Conservation (phyloP, 2,113 vertebrate genomes). For the Erpornis zantholeuca region DNA sequence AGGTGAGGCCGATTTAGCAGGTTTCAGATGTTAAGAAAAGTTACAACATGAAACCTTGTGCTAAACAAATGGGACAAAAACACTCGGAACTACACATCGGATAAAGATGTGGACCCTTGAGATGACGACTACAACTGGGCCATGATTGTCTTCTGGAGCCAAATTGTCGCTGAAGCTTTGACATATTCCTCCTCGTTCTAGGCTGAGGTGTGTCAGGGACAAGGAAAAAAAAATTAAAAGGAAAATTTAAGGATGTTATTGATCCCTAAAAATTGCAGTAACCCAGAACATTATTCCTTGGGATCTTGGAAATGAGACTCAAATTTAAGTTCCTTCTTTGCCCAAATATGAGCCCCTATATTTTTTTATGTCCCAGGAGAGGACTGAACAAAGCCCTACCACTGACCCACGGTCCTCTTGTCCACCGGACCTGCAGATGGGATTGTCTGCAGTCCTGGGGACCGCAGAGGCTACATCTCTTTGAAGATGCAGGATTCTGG, state of each 20-base stretch:
- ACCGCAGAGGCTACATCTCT: background rate
- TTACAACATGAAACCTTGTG: background rate
- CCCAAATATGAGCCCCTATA: background rate
- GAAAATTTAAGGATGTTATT: background rate
- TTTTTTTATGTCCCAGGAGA: background rate
- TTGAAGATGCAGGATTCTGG: background rate
- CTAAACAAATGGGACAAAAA: background rate
- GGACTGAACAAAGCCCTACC: background rate
- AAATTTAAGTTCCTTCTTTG: background rate
- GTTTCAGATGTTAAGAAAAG: background rate
- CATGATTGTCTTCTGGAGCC: background rate
- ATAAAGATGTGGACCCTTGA: background rate
- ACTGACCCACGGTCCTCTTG: background rate
- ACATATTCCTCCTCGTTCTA: background rate
- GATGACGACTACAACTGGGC: background rate
- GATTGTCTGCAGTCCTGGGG: background rate
- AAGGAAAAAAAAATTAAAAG: background rate
- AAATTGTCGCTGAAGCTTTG: background rate
- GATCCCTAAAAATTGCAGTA: background rate
- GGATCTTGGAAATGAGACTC: background rate
- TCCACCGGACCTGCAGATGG: background rate
- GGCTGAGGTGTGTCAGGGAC: background rate
- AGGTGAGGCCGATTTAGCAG: background rate
- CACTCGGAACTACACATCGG: rapidly evolving
- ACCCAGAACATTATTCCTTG: background rate